Conservation (phyloP, 2,797 vertebrate genomes). For the Pseudochirops cupreus region DNA sequence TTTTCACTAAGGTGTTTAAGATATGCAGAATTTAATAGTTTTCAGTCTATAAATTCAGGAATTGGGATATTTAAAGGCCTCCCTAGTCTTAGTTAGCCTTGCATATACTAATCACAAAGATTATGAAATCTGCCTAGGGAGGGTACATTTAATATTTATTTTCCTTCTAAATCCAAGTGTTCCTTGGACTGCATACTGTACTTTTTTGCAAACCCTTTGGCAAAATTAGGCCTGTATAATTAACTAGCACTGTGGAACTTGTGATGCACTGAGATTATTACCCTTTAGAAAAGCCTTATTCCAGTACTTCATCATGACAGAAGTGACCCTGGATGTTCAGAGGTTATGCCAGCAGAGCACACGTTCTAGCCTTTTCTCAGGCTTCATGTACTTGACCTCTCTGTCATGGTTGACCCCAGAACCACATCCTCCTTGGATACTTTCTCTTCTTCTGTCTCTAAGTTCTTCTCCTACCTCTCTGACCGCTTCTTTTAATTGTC, state of each 20-base stretch:
- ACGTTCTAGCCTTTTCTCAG: neutral
- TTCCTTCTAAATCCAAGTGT: neutral
- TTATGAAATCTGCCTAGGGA: slow-evolving; percentile 5
- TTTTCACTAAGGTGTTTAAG: neutral
- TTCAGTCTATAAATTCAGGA: slow-evolving; percentile 6
- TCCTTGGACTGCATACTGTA: neutral
- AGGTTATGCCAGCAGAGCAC: neutral
- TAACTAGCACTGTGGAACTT: neutral
- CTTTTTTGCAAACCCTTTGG: neutral
- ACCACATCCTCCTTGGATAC: neutral
- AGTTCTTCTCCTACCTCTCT: neutral
- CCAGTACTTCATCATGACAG: neutral
- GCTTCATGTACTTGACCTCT: neutral
- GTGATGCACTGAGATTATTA: neutral
- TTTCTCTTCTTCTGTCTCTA: neutral
- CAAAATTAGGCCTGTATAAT: neutral
- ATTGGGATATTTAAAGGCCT: slow-evolving; percentile 2
- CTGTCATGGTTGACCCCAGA: neutral
- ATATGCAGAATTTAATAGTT: neutral
- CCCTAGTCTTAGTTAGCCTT: slow-evolving; percentile 1
- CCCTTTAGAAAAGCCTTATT: neutral
- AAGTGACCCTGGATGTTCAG: neutral
- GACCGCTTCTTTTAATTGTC: neutral
- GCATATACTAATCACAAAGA: slow-evolving; percentile 10
- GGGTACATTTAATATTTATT: neutral